Evolutionary conservation across 2,113 vertebrate species (phyloP).

Genomic region (Siniperca chuatsi): DNA sequence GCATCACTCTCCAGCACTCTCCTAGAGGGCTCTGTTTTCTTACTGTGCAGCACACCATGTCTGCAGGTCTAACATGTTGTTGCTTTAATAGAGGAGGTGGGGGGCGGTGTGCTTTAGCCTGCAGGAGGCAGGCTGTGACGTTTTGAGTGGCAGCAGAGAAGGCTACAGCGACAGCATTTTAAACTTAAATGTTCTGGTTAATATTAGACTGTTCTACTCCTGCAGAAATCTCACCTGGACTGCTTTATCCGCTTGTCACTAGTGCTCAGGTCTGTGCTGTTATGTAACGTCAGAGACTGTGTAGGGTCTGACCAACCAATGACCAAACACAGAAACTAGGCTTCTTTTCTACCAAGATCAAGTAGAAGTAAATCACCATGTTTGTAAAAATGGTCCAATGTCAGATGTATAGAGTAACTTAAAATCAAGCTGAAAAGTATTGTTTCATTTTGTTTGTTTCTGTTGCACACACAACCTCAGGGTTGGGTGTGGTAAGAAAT

Average conservation of each 20-base stretch:
- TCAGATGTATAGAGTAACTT: not conserved
- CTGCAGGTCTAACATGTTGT: not conserved
- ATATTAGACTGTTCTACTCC: not conserved
- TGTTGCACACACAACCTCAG: too few species aligned
- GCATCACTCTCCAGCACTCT: not conserved
- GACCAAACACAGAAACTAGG: not conserved
- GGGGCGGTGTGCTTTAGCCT: not conserved
- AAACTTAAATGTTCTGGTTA: conserved; percentile 3
- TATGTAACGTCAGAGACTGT: not conserved
- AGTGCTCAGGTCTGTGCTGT: not conserved
- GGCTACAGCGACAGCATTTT: not conserved
- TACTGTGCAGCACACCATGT: not conserved
- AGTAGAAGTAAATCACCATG: not conserved
- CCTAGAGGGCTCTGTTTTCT: not conserved
- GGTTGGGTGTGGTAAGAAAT: too few species aligned
- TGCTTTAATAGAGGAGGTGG: not conserved
- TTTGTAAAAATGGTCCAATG: not conserved
- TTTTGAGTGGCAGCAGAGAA: not conserved
- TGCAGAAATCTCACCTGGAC: not conserved
- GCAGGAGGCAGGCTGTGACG: not conserved
- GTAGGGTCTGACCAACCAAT: too few species aligned
- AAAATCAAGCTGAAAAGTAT: not conserved
- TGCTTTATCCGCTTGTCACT: not conserved
- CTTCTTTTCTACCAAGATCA: not conserved
- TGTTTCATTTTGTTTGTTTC: too few species aligned